These are phyloP conservation scores for Propithecus coquereli DNA, from an alignment of 2,113 vertebrate genomes.

Conservation along the genomic window DNA sequence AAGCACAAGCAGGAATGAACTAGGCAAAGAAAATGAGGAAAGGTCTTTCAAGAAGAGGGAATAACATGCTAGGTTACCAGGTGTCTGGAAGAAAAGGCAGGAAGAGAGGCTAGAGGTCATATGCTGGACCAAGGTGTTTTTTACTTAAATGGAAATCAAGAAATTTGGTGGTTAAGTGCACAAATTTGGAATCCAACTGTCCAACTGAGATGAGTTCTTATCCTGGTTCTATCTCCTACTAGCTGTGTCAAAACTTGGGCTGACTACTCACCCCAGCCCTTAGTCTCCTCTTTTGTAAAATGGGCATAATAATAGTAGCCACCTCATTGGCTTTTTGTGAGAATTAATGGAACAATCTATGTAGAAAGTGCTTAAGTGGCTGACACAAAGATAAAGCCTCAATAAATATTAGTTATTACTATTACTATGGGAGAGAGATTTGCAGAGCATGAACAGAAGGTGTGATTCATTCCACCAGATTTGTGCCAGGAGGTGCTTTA, in stretches of 20 bases:
- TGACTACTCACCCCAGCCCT: background rate
- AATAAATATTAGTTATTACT: conserved; percentile 22
- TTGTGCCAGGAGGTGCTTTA: background rate
- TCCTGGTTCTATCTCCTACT: background rate
- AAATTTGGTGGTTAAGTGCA: background rate
- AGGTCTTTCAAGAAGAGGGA: background rate
- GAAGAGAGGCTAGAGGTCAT: background rate
- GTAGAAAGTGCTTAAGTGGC: conserved; percentile 28
- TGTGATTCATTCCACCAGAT: background rate
- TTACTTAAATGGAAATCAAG: background rate
- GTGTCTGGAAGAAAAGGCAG: background rate
- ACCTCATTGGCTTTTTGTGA: background rate
- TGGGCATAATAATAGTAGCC: background rate
- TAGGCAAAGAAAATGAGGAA: background rate
- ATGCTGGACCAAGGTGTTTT: background rate
- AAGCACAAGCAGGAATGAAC: background rate
- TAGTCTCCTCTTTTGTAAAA: background rate
- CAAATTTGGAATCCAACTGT: background rate
- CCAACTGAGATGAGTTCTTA: background rate
- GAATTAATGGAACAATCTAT: background rate
- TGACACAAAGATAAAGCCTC: background rate
- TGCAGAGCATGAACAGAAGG: background rate
- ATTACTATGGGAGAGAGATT: background rate
- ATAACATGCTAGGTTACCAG: background rate
- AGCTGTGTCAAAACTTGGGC: background rate